phyloP scores from a whole-genome alignment of 2,797 vertebrate genomes.

The Chelmon rostratus region DNA sequence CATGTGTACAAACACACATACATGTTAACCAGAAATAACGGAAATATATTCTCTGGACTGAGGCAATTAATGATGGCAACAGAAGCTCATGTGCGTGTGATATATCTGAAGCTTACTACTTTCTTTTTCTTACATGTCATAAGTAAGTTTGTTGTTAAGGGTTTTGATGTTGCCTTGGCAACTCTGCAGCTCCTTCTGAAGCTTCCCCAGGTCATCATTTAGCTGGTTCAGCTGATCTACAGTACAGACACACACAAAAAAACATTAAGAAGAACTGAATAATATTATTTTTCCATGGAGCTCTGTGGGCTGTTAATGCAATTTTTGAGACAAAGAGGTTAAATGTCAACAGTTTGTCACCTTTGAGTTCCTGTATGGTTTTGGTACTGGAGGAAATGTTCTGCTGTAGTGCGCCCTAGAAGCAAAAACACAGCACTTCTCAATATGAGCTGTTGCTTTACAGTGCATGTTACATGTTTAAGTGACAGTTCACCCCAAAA shows the following conservation, averaged over 20 bases:
- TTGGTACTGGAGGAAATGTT: slow-evolving; percentile 83
- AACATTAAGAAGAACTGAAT: background rate
- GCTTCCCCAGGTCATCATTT: slow-evolving; percentile 77
- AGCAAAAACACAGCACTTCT: slow-evolving; percentile 38
- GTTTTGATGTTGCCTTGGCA: slow-evolving; percentile 81
- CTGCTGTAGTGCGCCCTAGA: slow-evolving; percentile 78
- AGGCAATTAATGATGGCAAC: background rate
- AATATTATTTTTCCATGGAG: background rate
- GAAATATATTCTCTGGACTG: background rate
- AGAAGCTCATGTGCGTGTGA: background rate
- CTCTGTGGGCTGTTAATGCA: background rate
- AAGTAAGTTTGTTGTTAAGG: slow-evolving; percentile 82
- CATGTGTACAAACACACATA: slow-evolving; percentile 24
- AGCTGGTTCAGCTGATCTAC: slow-evolving; percentile 78
- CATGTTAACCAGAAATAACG: background rate
- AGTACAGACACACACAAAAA: slow-evolving; percentile 24
- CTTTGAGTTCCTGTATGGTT: slow-evolving; percentile 83
- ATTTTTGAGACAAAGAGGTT: background rate
- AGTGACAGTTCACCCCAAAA: no score
- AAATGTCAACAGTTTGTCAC: slow-evolving; percentile 61
- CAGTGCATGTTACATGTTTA: background rate
- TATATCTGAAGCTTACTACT: background rate
- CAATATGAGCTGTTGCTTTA: slow-evolving; percentile 7
- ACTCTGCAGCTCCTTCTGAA: slow-evolving; percentile 80
- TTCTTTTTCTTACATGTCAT: slow-evolving; percentile 81